Evolutionary conservation across 2,113 vertebrate genomes (phyloP).

Genomic region (Amblyornis subalaris): DNA sequence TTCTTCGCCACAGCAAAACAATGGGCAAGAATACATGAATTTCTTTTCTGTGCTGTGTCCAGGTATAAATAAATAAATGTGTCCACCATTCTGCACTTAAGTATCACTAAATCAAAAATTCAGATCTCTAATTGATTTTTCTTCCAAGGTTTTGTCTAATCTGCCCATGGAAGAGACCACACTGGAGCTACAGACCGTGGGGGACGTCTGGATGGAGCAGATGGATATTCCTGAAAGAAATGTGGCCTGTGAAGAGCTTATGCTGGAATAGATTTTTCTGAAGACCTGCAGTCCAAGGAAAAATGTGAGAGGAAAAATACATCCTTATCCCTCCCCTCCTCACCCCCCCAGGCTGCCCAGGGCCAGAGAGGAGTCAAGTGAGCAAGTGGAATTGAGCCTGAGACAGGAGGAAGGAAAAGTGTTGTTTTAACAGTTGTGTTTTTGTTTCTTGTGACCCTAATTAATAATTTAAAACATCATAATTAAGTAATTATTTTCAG

Average conservation of each 20-base stretch:
- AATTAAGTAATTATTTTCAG: background rate
- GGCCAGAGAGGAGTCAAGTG: background rate
- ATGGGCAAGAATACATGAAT: rapidly evolving
- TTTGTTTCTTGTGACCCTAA: background rate
- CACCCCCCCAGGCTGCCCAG: rapidly evolving
- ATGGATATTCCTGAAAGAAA: background rate
- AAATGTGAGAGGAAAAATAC: background rate
- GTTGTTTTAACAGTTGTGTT: background rate
- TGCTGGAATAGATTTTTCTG: background rate
- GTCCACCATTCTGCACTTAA: background rate
- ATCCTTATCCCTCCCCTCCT: background rate
- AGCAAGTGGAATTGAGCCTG: background rate
- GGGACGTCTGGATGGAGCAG: background rate
- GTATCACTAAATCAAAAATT: background rate
- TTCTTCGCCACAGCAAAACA: background rate
- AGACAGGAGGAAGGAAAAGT: background rate
- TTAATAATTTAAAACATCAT: background rate
- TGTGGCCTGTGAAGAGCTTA: rapidly evolving
- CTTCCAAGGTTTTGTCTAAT: background rate
- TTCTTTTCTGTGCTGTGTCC: background rate
- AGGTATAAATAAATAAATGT: background rate
- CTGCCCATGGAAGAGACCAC: background rate
- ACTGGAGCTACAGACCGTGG: background rate
- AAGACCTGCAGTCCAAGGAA: background rate
- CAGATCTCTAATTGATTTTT: background rate